Percentiles rank a stretch among this genome's conserved stretches.
Evolutionary conservation across 1,140 invertebrate species (phyloP).

Genomic region (Drosophila pachea): DNA sequence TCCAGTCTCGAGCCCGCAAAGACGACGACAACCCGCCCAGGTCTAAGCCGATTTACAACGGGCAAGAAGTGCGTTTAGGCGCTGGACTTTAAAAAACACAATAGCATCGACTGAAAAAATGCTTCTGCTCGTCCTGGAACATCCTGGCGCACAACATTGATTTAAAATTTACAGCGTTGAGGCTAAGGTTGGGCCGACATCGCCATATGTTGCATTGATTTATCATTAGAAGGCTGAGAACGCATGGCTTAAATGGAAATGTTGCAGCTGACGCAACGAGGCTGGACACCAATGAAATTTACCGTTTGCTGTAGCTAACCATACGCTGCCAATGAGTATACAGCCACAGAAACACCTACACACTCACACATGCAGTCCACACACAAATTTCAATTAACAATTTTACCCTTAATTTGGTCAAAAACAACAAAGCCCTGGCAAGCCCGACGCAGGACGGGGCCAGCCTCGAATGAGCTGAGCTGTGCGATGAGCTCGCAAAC

Average conservation of each 20-base stretch:
- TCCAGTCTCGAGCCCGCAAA: slow-evolving; percentile 13
- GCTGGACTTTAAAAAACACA: slow-evolving; percentile 24
- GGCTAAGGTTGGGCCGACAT: slow-evolving; percentile 64
- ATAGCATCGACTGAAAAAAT: slow-evolving; percentile 19
- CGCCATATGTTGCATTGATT: slow-evolving; percentile 75
- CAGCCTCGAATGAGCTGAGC: slow-evolving; percentile 21
- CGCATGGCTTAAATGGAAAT: slow-evolving; percentile 60
- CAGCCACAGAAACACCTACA: not conserved
- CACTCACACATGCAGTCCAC: slow-evolving; percentile 16
- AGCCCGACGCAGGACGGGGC: slow-evolving; percentile 23
- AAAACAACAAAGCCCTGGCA: slow-evolving; percentile 42
- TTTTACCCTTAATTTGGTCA: slow-evolving; percentile 73
- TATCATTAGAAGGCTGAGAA: slow-evolving; percentile 58
- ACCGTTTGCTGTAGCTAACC: slow-evolving; percentile 6
- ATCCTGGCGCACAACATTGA: slow-evolving; percentile 54
- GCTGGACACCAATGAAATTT: slow-evolving; percentile 48
- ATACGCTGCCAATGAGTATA: slow-evolving; percentile 3
- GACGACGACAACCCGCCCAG: not conserved
- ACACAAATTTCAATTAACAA: slow-evolving; percentile 78
- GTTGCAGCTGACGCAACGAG: slow-evolving; percentile 38
- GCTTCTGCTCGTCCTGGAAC: slow-evolving; percentile 10
- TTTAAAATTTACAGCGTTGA: slow-evolving; percentile 72
- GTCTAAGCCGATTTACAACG: slow-evolving; percentile 52
- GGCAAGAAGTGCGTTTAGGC: slow-evolving; percentile 44
- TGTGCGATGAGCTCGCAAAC: slow-evolving; percentile 44